A percentile compares a stretch with the other conserved stretches of the same genome.
These are phyloP conservation scores for Aythya fuligula DNA, from an alignment of 2,797 vertebrate species.

Conservation along the genomic window DNA sequence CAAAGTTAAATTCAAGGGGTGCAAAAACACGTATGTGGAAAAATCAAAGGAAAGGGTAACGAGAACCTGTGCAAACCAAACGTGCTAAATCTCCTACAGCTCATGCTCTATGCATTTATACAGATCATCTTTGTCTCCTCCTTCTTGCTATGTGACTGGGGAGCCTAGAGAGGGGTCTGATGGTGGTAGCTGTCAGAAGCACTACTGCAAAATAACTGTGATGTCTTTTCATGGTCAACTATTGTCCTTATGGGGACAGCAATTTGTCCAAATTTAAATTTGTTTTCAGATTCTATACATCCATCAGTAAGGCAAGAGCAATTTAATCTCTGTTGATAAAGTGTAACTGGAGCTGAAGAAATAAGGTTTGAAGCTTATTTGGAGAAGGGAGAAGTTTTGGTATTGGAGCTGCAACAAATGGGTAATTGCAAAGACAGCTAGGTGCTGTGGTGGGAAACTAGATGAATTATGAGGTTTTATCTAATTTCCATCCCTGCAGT, in stretches of 20 bases:
- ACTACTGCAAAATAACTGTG: not conserved
- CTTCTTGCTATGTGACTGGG: not conserved
- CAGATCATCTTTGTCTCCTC: not conserved
- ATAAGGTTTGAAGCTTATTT: not conserved
- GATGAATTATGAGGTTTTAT: constrained; percentile 26
- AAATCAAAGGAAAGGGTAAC: not conserved
- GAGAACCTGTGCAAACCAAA: not conserved
- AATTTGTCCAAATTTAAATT: not conserved
- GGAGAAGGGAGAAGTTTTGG: not conserved
- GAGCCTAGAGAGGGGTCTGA: not conserved
- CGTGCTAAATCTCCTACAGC: not conserved
- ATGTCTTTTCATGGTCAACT: not conserved
- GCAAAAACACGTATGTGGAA: not conserved
- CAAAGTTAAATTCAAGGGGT: not conserved
- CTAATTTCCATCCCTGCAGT: constrained; percentile 12
- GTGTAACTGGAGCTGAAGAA: not conserved
- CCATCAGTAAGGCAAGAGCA: not conserved
- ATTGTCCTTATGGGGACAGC: not conserved
- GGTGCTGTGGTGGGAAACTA: not conserved
- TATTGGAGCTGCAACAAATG: not conserved
- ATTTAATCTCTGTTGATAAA: not conserved
- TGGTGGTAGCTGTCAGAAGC: not conserved
- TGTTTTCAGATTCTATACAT: not conserved
- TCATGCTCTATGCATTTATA: not conserved
- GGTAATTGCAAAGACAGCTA: not conserved